phyloP scores from a whole-genome alignment of 2,888 invertebrate genomes.

The Drosophila anomalata region DNA sequence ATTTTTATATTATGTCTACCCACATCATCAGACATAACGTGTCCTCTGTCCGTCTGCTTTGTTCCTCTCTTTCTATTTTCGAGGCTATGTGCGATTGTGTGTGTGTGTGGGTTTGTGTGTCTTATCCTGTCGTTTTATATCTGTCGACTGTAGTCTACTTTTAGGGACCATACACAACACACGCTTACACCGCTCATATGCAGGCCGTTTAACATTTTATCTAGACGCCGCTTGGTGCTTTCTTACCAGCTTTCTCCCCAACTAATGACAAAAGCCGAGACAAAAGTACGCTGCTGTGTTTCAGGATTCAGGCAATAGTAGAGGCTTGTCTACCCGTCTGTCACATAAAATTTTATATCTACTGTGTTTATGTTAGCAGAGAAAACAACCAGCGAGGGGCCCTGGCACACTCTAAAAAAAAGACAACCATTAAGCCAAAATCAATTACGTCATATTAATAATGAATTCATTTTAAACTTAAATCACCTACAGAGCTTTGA shows the following conservation, averaged over 20 bases:
- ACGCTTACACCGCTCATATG: constrained; percentile 50
- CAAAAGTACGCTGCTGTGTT: constrained; percentile 62
- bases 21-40: constrained; percentile 80
- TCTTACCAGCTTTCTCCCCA: constrained; percentile 41
- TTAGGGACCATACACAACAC: constrained; percentile 39
- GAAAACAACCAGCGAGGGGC: constrained; percentile 5
- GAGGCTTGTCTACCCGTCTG: constrained; percentile 32
- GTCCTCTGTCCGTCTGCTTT: constrained; percentile 51
- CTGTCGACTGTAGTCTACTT: constrained; percentile 72
- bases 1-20: constrained; percentile 81
- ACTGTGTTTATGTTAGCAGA: constrained; percentile 59
- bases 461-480: not conserved
- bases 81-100: not conserved
- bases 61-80: constrained; percentile 16
- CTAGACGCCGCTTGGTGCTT: constrained; percentile 60
- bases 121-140: constrained; percentile 74
- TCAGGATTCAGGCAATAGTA: constrained; percentile 31
- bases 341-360: constrained; percentile 74
- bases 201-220: constrained; percentile 77
- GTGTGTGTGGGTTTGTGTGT: constrained; percentile 43
- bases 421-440: constrained; percentile 8
- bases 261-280: constrained; percentile 75
- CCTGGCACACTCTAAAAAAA: constrained; percentile 1
- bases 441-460: constrained; percentile 2
- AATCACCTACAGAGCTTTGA: not conserved